Evolutionary conservation across 2,797 vertebrate genomes (phyloP).

Genomic region (Eptatretus atami): DNA sequence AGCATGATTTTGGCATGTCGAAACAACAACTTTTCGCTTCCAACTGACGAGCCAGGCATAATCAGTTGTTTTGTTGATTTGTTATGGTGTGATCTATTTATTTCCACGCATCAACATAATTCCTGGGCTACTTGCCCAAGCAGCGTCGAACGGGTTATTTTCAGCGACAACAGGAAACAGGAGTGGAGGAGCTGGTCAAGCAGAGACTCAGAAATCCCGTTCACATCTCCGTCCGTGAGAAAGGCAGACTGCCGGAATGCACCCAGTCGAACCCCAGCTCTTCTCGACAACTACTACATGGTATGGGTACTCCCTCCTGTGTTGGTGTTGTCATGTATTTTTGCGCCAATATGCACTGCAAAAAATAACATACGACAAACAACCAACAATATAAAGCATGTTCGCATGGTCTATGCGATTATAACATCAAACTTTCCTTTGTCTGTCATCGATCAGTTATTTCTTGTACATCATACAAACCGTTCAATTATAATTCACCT

Average conservation of each 20-base stretch:
- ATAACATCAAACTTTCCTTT: no score
- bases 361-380: no score
- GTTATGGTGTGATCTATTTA: not conserved
- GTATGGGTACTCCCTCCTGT: slow-evolving; percentile 14
- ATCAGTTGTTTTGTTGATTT: slow-evolving; percentile 6
- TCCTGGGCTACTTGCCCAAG: slow-evolving; percentile 42
- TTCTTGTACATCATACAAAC: no score
- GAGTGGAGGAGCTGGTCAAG: slow-evolving; percentile 78
- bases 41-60: not conserved
- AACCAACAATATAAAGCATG: no score
- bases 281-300: slow-evolving; percentile 56
- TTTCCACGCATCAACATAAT: slow-evolving; percentile 48
- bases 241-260: slow-evolving; percentile 30
- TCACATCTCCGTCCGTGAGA: slow-evolving; percentile 66
- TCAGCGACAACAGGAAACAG: slow-evolving; percentile 74
- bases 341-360: no score
- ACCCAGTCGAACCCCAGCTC: slow-evolving; percentile 48
- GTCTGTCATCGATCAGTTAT: no score
- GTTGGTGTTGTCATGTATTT: no score
- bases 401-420: no score
- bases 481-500: no score
- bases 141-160: slow-evolving; percentile 67
- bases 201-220: slow-evolving; percentile 79
- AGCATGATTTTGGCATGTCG: no score
- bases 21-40: no score